Conservation (phyloP, 1,140 invertebrate species). For the Plutomurus gul region DNA sequence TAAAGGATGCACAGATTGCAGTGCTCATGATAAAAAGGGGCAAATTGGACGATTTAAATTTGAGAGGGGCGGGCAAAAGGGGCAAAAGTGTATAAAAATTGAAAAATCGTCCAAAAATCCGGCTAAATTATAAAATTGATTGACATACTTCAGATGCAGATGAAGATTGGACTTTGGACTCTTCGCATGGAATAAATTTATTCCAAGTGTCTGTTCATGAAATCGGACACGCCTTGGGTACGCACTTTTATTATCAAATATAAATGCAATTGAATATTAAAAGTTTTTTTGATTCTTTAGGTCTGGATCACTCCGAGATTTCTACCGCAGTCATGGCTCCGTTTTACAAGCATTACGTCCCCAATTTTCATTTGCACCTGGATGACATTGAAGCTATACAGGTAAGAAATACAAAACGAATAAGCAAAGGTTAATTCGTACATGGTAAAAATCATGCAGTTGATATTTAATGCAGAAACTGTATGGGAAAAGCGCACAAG, state of each 20-base stretch:
- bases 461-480: slow-evolving; percentile 65
- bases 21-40: too few relatives aligned
- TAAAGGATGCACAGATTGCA: too few relatives aligned
- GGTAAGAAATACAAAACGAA: slow-evolving; percentile 58
- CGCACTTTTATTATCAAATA: too few relatives aligned
- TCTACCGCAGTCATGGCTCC: slow-evolving; percentile 88
- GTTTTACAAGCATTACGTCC: slow-evolving; percentile 80
- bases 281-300: neutral
- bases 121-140: too few relatives aligned
- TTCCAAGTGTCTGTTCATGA: slow-evolving; percentile 96
- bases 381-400: slow-evolving; percentile 77
- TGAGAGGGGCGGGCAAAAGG: too few relatives aligned
- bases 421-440: too few relatives aligned
- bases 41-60: too few relatives aligned
- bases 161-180: slow-evolving; percentile 81
- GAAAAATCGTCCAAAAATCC: too few relatives aligned
- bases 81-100: too few relatives aligned
- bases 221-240: slow-evolving; percentile 73
- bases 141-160: too few relatives aligned
- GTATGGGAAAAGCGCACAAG: slow-evolving; percentile 73
- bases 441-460: neutral
- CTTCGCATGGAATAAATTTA: slow-evolving; percentile 79
- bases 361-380: slow-evolving; percentile 75
- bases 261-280: neutral
- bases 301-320: slow-evolving; percentile 69